A percentile compares a stretch with the other conserved stretches of the same genome.
phyloP scores from a whole-genome alignment of 2,888 invertebrate species.

The Tiliacea aurago region DNA sequence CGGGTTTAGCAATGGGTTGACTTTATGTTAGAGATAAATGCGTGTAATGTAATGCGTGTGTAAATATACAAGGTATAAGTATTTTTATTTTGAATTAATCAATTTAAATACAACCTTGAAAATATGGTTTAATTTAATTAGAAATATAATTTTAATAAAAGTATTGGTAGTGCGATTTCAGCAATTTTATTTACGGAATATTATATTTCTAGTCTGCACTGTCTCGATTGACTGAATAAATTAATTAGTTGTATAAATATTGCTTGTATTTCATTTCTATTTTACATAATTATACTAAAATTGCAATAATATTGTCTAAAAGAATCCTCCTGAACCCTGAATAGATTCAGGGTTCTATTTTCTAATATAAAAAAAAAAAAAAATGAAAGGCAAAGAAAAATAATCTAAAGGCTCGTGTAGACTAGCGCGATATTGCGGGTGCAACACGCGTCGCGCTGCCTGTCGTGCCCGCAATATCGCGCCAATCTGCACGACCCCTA shows the following conservation, averaged over 20 bases:
- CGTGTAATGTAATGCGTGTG: conserved; percentile 10
- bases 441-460: no score
- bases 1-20: conserved; percentile 19
- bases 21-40: conserved; percentile 35
- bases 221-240: conserved; percentile 61
- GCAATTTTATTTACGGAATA: conserved; percentile 20
- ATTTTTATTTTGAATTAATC: conserved; percentile 5
- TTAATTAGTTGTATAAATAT: conserved; percentile 30
- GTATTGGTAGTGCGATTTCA: conserved; percentile 11
- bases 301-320: no score
- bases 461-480: no score
- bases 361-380: no score
- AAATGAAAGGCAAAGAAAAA: no score
- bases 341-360: background rate
- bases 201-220: conserved; percentile 46
- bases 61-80: conserved; percentile 15
- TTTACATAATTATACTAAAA: no score
- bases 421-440: no score
- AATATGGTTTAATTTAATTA: conserved; percentile 8
- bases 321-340: background rate
- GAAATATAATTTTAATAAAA: conserved; percentile 4
- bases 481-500: no score
- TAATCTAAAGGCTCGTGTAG: background rate
- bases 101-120: conserved; percentile 19
- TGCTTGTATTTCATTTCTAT: conserved; percentile 22